Base-by-base conservation (phyloP, 1,140 invertebrate species). In the Megalonaias nervosa region DNA sequence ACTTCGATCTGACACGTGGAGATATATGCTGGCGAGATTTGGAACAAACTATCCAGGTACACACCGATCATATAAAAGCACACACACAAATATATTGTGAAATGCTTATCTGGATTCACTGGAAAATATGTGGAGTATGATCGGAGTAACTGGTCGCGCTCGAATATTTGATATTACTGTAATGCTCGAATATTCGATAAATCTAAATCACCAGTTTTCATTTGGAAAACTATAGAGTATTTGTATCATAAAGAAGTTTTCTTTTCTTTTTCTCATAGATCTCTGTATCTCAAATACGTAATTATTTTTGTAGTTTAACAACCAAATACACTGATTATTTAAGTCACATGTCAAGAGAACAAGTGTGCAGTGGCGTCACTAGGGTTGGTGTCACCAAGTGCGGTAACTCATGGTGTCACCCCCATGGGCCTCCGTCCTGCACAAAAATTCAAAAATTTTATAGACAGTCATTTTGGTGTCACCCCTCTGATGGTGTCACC, bases 1-100 rank as follows among this genome's bases (percentile, higher is more conserved):
- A 86, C 26, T 31, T 86, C 12, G 87, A 90, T 67, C 69, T 89
- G 13, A 81, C 81, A 6, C 85, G 84, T 68, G 84, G 81, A 38
- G 83, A 85, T 15, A 65, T 82, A 2, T 67, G 86, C 31, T 89
- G 83, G 80, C 74, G 80, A 61, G 87, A 89, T 74, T 79, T 90
- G 19, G 86, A 89, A 71, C 76, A 70, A 0, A 82, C 74, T 67
- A 81, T 83, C 31, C 85, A 88, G 79, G 88, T 89, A 77, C 61
- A 23, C 13, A 5, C 2, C 3, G 16, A 68, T 48, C n/a, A n/a
- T 19, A 38, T 15, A 71, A 9, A 17, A 14, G 0, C 21, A 62
- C 21, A 61, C 60, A 19, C 21, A 62, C 9, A 62, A 11, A 16
- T 14, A n/a, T 9, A n/a, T 14, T 9, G 6, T 13, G 19, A 23